Evolutionary conservation across 2,888 invertebrate genomes (phyloP).

Genomic region (Automeris io): DNA sequence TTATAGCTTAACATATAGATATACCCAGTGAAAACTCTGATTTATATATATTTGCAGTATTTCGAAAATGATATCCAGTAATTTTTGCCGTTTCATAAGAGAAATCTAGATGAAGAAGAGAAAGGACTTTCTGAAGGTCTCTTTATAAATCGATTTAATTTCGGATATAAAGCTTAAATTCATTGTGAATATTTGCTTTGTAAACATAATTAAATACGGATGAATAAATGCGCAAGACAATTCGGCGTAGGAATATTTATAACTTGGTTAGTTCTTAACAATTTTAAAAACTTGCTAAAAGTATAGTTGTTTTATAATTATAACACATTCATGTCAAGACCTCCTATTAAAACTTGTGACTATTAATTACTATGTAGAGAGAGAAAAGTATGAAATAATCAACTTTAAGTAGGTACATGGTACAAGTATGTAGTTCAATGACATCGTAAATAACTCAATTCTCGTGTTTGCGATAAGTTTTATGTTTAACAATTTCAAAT

Average conservation of each 20-base stretch:
- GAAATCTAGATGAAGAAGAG: too few species aligned
- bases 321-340: neutral
- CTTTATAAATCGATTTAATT: too few species aligned
- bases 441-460: constrained; percentile 1
- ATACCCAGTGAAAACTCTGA: too few species aligned
- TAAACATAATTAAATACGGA: constrained; percentile 23
- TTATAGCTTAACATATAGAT: too few species aligned
- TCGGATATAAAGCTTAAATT: too few species aligned
- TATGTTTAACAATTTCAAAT: too few species aligned
- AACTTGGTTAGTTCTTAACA: constrained; percentile 14
- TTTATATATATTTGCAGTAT: too few species aligned
- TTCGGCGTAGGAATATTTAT: constrained; percentile 26
- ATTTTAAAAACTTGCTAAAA: constrained; percentile 5
- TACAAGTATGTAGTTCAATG: neutral
- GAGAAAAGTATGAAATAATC: neutral
- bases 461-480: constrained; percentile 17
- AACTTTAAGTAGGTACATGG: neutral
- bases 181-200: constrained; percentile 17
- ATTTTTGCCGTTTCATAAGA: too few species aligned
- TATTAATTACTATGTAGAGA: neutral
- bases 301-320: neutral
- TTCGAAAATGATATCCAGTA: too few species aligned
- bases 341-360: neutral
- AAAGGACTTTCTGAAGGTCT: too few species aligned
- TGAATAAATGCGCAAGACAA: constrained; percentile 25